phyloP scores from a whole-genome alignment of 2,113 vertebrate genomes.

The Scophthalmus maximus region DNA sequence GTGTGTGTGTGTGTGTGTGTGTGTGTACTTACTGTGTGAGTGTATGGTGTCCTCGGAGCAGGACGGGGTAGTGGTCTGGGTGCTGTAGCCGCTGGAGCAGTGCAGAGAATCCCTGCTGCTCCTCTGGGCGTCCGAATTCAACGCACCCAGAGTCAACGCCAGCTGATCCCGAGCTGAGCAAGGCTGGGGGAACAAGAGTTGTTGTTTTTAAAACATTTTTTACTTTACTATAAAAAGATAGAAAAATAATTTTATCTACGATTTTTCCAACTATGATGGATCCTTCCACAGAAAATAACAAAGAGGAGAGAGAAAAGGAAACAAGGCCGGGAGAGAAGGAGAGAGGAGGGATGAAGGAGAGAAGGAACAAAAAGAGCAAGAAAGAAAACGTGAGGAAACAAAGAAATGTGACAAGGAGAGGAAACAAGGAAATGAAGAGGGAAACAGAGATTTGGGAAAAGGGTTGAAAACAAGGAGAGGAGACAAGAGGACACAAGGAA shows the following conservation, averaged over 20 bases:
- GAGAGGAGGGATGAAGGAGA: not conserved
- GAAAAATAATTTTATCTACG: not conserved
- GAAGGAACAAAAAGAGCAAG: too few relatives aligned
- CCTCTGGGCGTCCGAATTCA: slow-evolving; percentile 77
- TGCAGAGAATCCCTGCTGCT: slow-evolving; percentile 87
- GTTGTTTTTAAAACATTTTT: not conserved
- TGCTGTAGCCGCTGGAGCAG: slow-evolving; percentile 89
- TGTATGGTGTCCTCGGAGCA: slow-evolving; percentile 89
- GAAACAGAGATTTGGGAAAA: not conserved
- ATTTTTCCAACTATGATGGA: not conserved
- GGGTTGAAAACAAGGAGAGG: not conserved
- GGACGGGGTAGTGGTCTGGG: slow-evolving; percentile 88
- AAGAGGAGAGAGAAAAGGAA: not conserved
- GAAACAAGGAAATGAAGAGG: not conserved
- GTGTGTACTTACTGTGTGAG: slow-evolving; percentile 79
- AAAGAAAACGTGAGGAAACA: rapidly evolving
- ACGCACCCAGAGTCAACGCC: slow-evolving; percentile 76
- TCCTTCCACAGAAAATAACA: not conserved
- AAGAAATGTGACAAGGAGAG: not conserved
- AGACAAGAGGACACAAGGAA: not conserved
- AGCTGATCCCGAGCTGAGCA: slow-evolving; percentile 83
- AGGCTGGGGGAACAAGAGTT: slow-evolving; percentile 51
- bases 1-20: slow-evolving; percentile 3
- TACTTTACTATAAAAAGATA: too few relatives aligned
- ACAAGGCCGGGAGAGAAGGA: too few relatives aligned